phyloP scores from a whole-genome alignment of 1,140 invertebrate genomes.

The Bilobella aurantiaca region DNA sequence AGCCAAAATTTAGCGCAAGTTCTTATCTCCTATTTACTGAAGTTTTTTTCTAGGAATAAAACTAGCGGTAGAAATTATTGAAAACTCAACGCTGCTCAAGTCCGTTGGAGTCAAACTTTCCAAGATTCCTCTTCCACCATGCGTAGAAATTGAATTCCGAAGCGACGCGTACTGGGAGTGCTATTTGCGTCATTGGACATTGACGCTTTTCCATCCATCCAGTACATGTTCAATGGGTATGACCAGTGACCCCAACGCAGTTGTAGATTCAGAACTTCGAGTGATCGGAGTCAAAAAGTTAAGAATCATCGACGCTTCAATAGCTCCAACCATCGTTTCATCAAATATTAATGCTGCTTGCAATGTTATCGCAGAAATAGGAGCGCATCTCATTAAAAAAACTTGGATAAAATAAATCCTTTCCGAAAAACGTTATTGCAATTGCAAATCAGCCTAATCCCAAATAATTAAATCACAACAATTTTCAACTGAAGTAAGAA shows the following conservation, averaged over 20 bases:
- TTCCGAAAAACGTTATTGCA: background rate
- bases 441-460: background rate
- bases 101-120: background rate
- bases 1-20: background rate
- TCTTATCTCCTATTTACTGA: background rate
- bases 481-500: background rate
- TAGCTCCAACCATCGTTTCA: background rate
- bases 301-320: slow-evolving; percentile 42
- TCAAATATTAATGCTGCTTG: slow-evolving; percentile 11
- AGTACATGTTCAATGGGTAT: slow-evolving; percentile 53
- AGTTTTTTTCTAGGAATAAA: slow-evolving; percentile 21
- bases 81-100: slow-evolving; percentile 6
- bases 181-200: slow-evolving; percentile 40
- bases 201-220: slow-evolving; percentile 41
- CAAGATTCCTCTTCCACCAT: slow-evolving; percentile 25
- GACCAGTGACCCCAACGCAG: slow-evolving; percentile 43
- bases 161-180: slow-evolving; percentile 57
- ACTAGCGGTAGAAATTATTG: background rate
- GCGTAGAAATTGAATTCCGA: slow-evolving; percentile 26
- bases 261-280: slow-evolving; percentile 47
- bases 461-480: background rate
- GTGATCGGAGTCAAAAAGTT: slow-evolving; percentile 43
- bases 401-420: background rate
- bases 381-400: background rate
- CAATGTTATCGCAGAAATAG: background rate